Base-by-base conservation (phyloP, 2,113 vertebrate species). In the Brachirus orientalis region DNA sequence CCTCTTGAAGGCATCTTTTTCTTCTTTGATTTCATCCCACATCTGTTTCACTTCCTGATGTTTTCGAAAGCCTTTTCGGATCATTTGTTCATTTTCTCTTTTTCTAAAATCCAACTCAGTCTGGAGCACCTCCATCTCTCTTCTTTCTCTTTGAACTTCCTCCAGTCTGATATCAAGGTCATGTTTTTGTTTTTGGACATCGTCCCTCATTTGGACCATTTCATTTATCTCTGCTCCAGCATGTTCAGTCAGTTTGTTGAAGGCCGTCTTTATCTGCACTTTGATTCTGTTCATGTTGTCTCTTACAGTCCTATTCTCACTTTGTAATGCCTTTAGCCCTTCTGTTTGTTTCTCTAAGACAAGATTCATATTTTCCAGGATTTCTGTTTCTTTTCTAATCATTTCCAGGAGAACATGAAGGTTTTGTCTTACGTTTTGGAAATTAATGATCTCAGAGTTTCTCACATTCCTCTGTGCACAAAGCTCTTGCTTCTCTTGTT, bases 51-150 rank as follows among this genome's bases (percentile, higher is more conserved):
- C n/a, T 7, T 78, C 36, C 8, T 72, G 48, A 17, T 86, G 61
- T 52, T 64, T 61, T 48, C 17, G 16, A 44, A 35, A 44, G 0
- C 16, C 14, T 46, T 44, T 83, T 61, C 41, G 35, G 12, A 63
- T 19, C 10, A 78, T 13, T 13, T 63, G 13, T 52, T 69, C 57
- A 55, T 52, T 79, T 69, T 81, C 47, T 67, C n/a, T 86, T 37
- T 36, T 64, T 44, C 45, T 45, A 4, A 63, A 20, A 22, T 79
- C 72, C 38, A 86, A 8, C 16, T 79, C 78, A 14, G 40, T 61
- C 12, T 67, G 79, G 20, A 85, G 18, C 10, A 82, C 6, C 47
- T 91, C 84, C 13, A 75, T 46, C 16, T 83, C 76, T 20, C 20
- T 61, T 53, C 16, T 74, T 65, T 89, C 76, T 47, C n/a, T 76